phyloP scores from a whole-genome alignment of 2,797 vertebrate species.

The Myotis pilosus region DNA sequence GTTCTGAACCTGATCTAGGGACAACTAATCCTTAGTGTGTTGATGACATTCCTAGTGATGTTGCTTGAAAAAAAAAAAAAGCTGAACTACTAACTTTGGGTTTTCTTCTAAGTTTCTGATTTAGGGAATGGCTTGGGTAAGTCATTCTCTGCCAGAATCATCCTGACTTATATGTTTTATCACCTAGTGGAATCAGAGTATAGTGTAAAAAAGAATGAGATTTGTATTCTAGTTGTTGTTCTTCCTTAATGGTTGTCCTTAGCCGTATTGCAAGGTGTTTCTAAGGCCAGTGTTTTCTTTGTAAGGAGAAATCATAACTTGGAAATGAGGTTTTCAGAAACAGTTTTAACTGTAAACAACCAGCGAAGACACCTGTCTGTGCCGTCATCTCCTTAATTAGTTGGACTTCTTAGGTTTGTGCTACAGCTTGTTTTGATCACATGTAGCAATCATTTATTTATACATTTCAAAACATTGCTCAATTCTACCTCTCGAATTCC shows the following conservation, averaged over 20 bases:
- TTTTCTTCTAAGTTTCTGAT: conserved; percentile 47
- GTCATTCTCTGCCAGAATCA: conserved; percentile 9
- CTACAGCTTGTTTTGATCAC: conserved; percentile 53
- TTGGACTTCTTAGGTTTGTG: conserved; percentile 19
- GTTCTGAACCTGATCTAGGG: background rate
- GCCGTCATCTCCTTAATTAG: conserved; percentile 8
- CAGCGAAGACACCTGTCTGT: background rate
- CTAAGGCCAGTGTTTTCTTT: conserved; percentile 45
- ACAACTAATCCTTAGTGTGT: conserved; percentile 21
- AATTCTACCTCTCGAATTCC: background rate
- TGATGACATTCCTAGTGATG: background rate
- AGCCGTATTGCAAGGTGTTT: conserved; percentile 21
- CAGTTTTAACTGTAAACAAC: background rate
- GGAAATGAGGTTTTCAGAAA: conserved; percentile 22
- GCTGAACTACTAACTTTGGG: background rate
- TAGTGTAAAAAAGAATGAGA: conserved; percentile 8
- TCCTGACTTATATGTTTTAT: background rate
- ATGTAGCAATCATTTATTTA: conserved; percentile 29
- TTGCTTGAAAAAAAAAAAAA: background rate
- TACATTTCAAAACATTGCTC: conserved; percentile 48
- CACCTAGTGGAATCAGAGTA: background rate
- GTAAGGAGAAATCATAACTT: conserved; percentile 34
- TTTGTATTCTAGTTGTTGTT: background rate
- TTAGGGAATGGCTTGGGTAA: background rate
- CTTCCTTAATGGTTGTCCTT: background rate